Conservation (phyloP, 2,888 invertebrate species). For the Leucania comma region DNA sequence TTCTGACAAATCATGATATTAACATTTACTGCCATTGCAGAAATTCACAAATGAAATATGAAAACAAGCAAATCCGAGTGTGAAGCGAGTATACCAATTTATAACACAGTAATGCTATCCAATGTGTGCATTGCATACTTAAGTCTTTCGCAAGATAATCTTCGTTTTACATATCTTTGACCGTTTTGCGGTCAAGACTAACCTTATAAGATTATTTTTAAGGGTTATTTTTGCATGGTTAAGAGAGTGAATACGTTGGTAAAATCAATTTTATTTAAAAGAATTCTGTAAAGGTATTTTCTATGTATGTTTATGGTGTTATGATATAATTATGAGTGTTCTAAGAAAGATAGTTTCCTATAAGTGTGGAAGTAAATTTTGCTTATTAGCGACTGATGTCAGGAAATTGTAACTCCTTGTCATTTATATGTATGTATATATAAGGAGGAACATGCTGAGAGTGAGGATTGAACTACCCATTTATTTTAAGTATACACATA, state of each 20-base stretch:
- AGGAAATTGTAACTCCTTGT: slow-evolving; percentile 12
- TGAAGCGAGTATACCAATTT: slow-evolving; percentile 33
- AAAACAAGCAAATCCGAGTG: slow-evolving; percentile 16
- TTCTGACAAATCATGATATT: background rate
- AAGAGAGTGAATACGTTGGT: background rate
- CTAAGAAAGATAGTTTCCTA: slow-evolving; percentile 30
- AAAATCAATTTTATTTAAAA: slow-evolving; percentile 26
- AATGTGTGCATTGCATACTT: slow-evolving; percentile 65
- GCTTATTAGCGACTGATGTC: slow-evolving; percentile 14
- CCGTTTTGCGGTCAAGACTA: slow-evolving; percentile 66
- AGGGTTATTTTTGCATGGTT: background rate
- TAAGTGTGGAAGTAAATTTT: slow-evolving; percentile 10
- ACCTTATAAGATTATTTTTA: background rate
- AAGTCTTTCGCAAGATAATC: slow-evolving; percentile 74
- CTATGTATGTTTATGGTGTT: slow-evolving; percentile 36
- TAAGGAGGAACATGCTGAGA: background rate
- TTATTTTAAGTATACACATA: background rate
- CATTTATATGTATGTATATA: background rate
- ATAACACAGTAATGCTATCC: slow-evolving; percentile 67
- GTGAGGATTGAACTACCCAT: background rate
- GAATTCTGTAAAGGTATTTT: slow-evolving; percentile 13
- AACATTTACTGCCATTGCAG: too few species aligned
- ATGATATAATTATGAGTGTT: slow-evolving; percentile 29
- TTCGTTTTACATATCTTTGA: slow-evolving; percentile 67
- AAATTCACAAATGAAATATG: slow-evolving; percentile 9